Conservation (phyloP, 2,113 vertebrate species). For the Trogon surrucura region DNA sequence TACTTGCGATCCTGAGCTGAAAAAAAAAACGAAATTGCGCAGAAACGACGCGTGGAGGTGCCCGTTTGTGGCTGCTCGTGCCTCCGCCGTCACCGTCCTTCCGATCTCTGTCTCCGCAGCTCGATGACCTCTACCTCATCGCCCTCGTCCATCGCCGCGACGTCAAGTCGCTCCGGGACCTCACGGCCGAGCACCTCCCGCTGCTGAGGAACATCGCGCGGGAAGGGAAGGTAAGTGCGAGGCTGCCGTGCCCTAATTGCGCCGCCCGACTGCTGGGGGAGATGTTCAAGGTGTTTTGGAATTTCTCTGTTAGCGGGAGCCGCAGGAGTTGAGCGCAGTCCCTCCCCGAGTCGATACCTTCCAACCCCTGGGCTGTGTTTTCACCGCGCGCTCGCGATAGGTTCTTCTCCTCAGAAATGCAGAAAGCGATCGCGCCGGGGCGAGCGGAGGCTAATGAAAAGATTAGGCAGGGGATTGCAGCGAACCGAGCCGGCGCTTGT, state of each 20-base stretch:
- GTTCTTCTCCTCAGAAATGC: not conserved
- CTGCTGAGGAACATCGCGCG: slow-evolving; percentile 85
- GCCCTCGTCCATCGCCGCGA: slow-evolving; percentile 84
- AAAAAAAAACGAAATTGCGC: not conserved
- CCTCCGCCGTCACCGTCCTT: fast-evolving
- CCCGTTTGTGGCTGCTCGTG: not conserved
- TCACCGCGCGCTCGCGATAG: not conserved
- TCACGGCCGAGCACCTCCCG: slow-evolving; percentile 84
- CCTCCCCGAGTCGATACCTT: fast-evolving
- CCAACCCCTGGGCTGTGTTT: not conserved
- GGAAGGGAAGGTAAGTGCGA: slow-evolving; percentile 83
- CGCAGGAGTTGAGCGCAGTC: too few species aligned
- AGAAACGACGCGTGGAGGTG: not conserved
- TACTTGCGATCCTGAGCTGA: not conserved
- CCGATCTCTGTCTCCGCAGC: slow-evolving; percentile 61
- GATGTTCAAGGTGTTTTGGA: not conserved
- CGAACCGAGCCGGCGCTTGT: not conserved
- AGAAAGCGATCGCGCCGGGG: slow-evolving; percentile 1
- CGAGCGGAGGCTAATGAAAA: slow-evolving; percentile 37
- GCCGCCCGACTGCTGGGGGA: not conserved
- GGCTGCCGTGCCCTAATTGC: too few species aligned
- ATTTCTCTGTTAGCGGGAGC: too few species aligned
- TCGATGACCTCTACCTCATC: slow-evolving; percentile 91
- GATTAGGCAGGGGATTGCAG: not conserved
- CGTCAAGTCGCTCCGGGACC: slow-evolving; percentile 87